Conservation (phyloP, 1,140 invertebrate genomes). For the Drosophila ficusphila region DNA sequence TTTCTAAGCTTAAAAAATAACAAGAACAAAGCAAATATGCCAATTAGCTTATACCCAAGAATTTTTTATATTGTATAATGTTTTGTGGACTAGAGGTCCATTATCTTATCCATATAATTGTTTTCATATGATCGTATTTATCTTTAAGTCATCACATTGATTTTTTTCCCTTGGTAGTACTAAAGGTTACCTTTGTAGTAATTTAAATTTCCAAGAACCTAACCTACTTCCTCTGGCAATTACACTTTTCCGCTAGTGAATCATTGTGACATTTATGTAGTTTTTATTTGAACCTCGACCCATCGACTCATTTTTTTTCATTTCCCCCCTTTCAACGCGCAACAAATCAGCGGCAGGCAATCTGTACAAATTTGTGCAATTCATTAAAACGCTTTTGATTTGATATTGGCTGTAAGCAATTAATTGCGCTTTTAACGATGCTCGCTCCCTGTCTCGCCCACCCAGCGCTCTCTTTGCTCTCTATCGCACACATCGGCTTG, state of each 20-base stretch:
- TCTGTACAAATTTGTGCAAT: constrained; percentile 77
- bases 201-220: constrained; percentile 9
- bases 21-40: too few relatives aligned
- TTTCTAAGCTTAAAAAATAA: too few relatives aligned
- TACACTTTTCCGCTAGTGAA: neutral
- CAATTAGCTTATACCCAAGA: too few relatives aligned
- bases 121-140: too few relatives aligned
- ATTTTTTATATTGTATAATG: too few relatives aligned
- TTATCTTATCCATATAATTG: too few relatives aligned
- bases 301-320: constrained; percentile 6
- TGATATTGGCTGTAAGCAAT: constrained; percentile 70
- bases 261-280: constrained; percentile 27
- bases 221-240: constrained; percentile 9
- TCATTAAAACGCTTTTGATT: constrained; percentile 79
- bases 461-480: constrained; percentile 15
- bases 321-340: constrained; percentile 25
- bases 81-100: too few relatives aligned
- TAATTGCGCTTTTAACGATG: constrained; percentile 77
- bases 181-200: neutral
- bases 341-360: constrained; percentile 51
- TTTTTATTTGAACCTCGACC: constrained; percentile 9
- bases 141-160: too few relatives aligned
- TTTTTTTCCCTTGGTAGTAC: neutral
- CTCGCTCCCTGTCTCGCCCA: constrained; percentile 22
- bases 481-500: constrained; percentile 2